These are phyloP conservation scores for Eristalis arbustorum DNA, from an alignment of 2,888 invertebrate species.

Conservation along the genomic window DNA sequence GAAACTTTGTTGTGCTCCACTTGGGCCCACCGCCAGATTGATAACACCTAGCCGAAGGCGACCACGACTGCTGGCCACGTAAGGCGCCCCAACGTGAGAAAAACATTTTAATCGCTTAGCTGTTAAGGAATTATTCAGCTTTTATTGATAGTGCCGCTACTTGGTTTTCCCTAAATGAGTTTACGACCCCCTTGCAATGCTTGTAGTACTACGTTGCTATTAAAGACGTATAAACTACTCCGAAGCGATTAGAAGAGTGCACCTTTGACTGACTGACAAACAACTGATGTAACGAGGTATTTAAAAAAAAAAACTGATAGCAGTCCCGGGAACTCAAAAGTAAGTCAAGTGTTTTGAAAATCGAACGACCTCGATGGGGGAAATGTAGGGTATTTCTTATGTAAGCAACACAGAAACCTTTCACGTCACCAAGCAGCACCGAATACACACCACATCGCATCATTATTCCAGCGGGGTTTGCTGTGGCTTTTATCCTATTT, in stretches of 20 bases:
- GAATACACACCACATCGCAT: no score
- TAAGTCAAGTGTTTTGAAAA: neutral
- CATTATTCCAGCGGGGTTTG: no score
- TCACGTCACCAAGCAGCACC: no score
- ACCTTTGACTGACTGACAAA: neutral
- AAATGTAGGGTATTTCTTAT: no score
- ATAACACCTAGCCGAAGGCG: neutral
- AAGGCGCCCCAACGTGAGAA: neutral
- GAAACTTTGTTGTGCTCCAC: neutral
- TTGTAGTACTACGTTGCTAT: neutral
- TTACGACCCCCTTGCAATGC: neutral
- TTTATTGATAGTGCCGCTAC: neutral
- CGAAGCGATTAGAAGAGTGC: neutral
- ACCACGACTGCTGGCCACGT: neutral
- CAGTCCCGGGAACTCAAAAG: neutral
- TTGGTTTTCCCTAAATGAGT: conserved; percentile 4
- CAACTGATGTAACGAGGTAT: neutral
- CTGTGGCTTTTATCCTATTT: neutral
- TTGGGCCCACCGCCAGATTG: neutral
- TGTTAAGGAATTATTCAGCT: conserved; percentile 1
- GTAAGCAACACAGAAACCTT: no score
- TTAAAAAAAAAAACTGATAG: neutral
- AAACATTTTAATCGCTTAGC: neutral
- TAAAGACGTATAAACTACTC: neutral
- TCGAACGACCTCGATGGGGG: neutral